Evolutionary conservation across 2,888 invertebrate species (phyloP), one percentile per base, ranked within the genome.

Genomic region (Sphaerophoria rueppellii): DNA sequence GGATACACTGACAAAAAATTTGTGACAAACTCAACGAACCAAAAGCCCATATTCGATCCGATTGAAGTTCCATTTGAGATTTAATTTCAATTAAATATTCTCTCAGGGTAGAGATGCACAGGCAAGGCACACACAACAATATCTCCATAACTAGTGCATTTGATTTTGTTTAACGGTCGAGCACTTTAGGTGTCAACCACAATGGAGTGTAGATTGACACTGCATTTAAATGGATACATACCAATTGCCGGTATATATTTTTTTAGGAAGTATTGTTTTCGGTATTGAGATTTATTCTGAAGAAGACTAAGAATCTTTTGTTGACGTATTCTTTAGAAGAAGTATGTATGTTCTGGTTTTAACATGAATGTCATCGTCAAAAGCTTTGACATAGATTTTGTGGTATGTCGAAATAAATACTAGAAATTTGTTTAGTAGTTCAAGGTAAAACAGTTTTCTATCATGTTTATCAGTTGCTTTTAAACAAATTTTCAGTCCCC

Each of bases 101-200:
- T 60, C 12, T 60, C 60, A 12, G 60, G 40, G 60, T 60, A 43
- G 12, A 11, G 12, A 14, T 14, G n/a, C 12, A 11, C 5, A 0
- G 52, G 11, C 11, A 4, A 12, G 12, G 35, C 4, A 11, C 37
- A 16, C 35, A 34, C 14, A 4, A 11, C 11, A 6, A 58, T 24
- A 11, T 40, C 11, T 34, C 34, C 43, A n/a, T 67, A 48, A 69
- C 54, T 37, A 67, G 63, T 63, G 75, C 75, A 74, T 55, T 80
- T 34, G 57, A 52, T 65, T 71, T 72, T 43, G 65, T 24, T 72
- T 78, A 71, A 65, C 52, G 58, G 70, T 74, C 34, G 46, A 80
- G 55, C 81, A 76, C 81, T 81, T 71, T 72, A 60, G 60, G 76
- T 81, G 81, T 81, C 76, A 81, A 76, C 81, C 76, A 65, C 80